Base-by-base conservation (phyloP, 1,140 invertebrate genomes). In the Drosophila nikananu region DNA sequence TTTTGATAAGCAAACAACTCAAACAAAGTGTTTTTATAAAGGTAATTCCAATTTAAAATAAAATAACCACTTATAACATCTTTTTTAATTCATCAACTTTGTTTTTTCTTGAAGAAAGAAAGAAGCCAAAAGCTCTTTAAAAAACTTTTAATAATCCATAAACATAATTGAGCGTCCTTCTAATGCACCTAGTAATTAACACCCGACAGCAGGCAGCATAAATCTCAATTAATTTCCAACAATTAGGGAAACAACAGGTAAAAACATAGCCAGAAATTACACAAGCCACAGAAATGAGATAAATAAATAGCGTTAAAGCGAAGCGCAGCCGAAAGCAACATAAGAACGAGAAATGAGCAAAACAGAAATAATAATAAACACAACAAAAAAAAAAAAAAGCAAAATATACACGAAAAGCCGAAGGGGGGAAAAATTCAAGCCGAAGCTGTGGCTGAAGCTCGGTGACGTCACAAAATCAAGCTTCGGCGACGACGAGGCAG, bases 381-480 rank as follows among this genome's bases (percentile, higher is more conserved):
- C 23, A 15, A 54, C 25, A 15, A 71, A 51, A 30, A 54, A 49
- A 27, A 5, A 23, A 65, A 37, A 51, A n/a, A 44, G 13, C 19
- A 19, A 7, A 19, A 7, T 13, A 52, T 19, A 21, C n/a, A 52
- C 25, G 17, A 32, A 61, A 63, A 55, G 42, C 32, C 32, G 42
- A 30, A 23, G 30, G 27, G 23, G 23, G 6, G 13, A 21, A 49
- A 61, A n/a, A 25, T 2, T 39, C 10, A 41, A 60, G 42, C 35
- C 55, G 79, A 81, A 81, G 65, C 60, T 64, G 55, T 44, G 51
- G 19, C 70, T 68, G 32, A 66, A 75, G 86, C 74, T 76, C 58
- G 25, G 52, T 90, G 86, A 90, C 86, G 86, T 90, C 86, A 90
- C 79, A 80, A 39, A 58, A 60, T 60, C 52, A 51, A 75, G 74